Conservation (phyloP, 2,797 vertebrate genomes). For the Oreortyx pictus region DNA sequence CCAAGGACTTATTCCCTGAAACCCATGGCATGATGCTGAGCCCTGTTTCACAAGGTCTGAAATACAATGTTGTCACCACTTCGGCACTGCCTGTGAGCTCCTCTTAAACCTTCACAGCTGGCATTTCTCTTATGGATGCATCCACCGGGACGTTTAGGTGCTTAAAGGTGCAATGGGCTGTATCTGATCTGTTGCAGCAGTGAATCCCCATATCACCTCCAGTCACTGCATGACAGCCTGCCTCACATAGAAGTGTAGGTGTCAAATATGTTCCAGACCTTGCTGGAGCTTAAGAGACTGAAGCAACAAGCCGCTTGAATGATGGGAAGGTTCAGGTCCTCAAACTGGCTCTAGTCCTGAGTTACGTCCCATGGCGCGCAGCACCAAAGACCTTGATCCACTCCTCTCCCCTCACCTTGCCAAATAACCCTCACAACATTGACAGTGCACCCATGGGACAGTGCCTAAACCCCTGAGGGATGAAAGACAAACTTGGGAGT, state of each 20-base stretch:
- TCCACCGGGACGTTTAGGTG: neutral
- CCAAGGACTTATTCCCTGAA: neutral
- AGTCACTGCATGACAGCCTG: neutral
- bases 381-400: fast-evolving
- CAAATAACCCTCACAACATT: too few species aligned
- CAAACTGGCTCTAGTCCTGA: neutral
- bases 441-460: neutral
- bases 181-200: fast-evolving
- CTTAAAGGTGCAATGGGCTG: neutral
- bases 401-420: neutral
- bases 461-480: neutral
- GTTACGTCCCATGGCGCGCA: fast-evolving
- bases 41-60: neutral
- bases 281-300: neutral
- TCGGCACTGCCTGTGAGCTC: neutral
- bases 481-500: neutral
- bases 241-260: neutral
- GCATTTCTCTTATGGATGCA: neutral
- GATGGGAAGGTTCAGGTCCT: neutral
- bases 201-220: fast-evolving
- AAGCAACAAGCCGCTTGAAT: neutral
- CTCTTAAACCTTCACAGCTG: neutral
- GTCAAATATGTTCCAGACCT: neutral
- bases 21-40: fast-evolving
- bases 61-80: fast-evolving